Conservation (phyloP, 2,888 invertebrate genomes). For the Nemoura dubitans region DNA sequence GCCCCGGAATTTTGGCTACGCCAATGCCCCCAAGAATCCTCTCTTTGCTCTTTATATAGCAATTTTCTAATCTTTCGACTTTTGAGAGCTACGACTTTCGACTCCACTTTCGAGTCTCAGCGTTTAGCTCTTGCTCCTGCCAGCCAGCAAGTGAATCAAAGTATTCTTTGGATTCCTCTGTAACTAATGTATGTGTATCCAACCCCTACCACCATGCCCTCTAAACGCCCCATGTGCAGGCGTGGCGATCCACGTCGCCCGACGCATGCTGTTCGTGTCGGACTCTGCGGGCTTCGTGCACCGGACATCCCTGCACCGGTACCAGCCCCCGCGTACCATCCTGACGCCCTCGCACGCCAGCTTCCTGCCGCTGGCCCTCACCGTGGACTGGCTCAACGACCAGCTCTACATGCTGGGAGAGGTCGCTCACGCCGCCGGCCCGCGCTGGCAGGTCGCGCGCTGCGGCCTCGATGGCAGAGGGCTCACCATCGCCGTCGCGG, state of each 20-base stretch:
- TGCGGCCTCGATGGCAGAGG: slow-evolving; percentile 79
- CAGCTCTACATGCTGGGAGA: slow-evolving; percentile 85
- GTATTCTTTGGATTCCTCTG: no score
- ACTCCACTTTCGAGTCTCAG: no score
- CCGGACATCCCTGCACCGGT: slow-evolving; percentile 59
- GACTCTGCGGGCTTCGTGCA: slow-evolving; percentile 75
- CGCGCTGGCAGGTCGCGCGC: slow-evolving; percentile 66
- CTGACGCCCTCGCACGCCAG: slow-evolving; percentile 67
- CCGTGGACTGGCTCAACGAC: slow-evolving; percentile 90
- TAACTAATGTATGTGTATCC: no score
- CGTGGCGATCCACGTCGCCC: slow-evolving; percentile 76
- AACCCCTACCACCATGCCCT: background rate
- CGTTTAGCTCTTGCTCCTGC: no score
- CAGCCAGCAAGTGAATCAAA: no score
- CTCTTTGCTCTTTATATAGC: no score
- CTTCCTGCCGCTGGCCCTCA: slow-evolving; percentile 75
- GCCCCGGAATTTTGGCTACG: no score
- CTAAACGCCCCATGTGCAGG: slow-evolving; percentile 62
- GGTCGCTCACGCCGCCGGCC: slow-evolving; percentile 64
- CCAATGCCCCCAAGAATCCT: no score
- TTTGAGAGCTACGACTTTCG: no score
- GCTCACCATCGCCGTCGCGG: slow-evolving; percentile 75
- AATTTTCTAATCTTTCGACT: no score
- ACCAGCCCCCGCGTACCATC: slow-evolving; percentile 59
- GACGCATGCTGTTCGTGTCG: slow-evolving; percentile 78